Conservation (phyloP, 2,888 invertebrate species). For the Azorinus chamasolen region DNA sequence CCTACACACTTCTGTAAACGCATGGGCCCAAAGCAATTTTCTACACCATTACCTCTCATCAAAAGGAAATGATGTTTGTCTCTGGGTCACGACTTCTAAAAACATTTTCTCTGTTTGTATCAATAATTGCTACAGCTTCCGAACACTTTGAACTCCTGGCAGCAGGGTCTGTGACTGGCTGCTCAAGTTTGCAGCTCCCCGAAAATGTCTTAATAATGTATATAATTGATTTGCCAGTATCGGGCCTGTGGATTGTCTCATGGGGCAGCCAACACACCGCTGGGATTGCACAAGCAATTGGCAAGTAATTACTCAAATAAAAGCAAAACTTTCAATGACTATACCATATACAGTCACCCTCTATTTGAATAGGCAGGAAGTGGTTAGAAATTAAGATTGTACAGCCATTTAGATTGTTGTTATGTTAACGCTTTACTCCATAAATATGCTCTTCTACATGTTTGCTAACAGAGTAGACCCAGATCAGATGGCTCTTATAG, state of each 20-base stretch:
- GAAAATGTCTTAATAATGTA: conserved; percentile 50
- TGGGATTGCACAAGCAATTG: conserved; percentile 59
- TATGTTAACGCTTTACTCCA: too few species aligned
- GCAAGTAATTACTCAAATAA: conserved; percentile 61
- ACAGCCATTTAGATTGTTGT: too few species aligned
- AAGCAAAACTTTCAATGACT: conserved; percentile 42
- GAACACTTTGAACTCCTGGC: too few species aligned
- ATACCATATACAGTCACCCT: conserved; percentile 37
- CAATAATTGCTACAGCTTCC: conserved; percentile 38
- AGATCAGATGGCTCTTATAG: too few species aligned
- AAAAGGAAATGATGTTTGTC: conserved; percentile 53
- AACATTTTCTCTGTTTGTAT: conserved; percentile 62
- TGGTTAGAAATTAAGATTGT: too few species aligned
- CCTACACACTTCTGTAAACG: neutral
- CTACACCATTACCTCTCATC: conserved; percentile 60
- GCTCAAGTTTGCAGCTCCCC: neutral
- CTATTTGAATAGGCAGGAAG: too few species aligned
- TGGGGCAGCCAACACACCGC: conserved; percentile 4
- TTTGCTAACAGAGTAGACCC: too few species aligned
- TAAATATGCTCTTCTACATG: too few species aligned
- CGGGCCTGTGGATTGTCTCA: too few species aligned
- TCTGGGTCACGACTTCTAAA: conserved; percentile 64
- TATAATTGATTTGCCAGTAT: conserved; percentile 39
- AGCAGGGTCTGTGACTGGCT: too few species aligned
- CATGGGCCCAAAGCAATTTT: conserved; percentile 46